Evolutionary conservation across 2,888 invertebrate species (phyloP).

Genomic region (Metacarcinus magister): DNA sequence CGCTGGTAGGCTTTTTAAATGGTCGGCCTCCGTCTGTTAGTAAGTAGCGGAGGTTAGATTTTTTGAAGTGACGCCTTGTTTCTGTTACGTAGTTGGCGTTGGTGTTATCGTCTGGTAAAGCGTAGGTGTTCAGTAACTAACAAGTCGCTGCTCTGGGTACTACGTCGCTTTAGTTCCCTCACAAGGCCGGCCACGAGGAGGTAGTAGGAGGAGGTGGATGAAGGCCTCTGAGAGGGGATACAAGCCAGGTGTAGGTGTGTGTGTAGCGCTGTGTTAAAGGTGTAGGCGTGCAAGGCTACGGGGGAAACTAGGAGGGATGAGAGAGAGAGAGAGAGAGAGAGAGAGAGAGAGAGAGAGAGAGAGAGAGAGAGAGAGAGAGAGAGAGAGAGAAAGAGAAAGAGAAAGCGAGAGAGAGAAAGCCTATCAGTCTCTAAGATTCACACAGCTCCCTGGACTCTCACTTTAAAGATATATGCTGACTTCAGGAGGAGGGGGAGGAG

Average conservation of each 20-base stretch:
- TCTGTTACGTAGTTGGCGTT: too few relatives aligned
- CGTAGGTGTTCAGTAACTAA: not conserved
- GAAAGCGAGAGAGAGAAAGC: not conserved
- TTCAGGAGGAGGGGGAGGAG: constrained; percentile 29
- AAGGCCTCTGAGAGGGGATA: not conserved
- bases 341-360: constrained; percentile 27
- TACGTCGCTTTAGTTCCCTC: not conserved
- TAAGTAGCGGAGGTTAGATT: too few relatives aligned
- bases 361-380: not conserved
- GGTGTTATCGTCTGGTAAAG: not conserved
- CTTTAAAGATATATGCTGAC: constrained; percentile 41
- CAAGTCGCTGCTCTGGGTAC: not conserved
- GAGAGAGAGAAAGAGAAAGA: not conserved
- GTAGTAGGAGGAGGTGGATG: not conserved
- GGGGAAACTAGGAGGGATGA: not conserved
- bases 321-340: not conserved
- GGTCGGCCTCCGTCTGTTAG: too few relatives aligned
- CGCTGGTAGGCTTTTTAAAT: too few relatives aligned
- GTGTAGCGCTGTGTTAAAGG: constrained; percentile 19
- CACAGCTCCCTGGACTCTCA: constrained; percentile 33
- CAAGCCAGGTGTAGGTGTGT: not conserved
- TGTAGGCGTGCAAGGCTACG: constrained; percentile 13
- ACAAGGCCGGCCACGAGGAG: not conserved
- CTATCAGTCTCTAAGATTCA: constrained; percentile 45
- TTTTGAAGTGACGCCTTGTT: too few relatives aligned